Conservation (phyloP, 2,113 vertebrate genomes). For the Pelusios castaneus region DNA sequence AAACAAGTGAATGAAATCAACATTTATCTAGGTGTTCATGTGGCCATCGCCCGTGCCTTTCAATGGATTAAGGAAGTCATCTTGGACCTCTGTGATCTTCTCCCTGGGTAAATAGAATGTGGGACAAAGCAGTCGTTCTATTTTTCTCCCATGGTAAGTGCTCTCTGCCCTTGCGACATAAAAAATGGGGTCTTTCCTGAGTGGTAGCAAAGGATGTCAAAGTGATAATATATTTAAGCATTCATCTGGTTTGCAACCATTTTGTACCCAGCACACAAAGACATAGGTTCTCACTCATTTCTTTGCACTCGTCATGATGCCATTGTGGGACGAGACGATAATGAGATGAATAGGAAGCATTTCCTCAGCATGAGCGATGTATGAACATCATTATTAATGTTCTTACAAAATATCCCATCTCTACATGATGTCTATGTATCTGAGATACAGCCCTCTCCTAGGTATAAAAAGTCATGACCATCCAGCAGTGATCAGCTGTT, state of each 20-base stretch:
- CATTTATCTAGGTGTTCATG: slow-evolving; percentile 61
- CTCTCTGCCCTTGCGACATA: slow-evolving; percentile 70
- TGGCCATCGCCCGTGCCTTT: slow-evolving; percentile 53
- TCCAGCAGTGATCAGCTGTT: slow-evolving; percentile 73
- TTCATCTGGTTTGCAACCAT: slow-evolving; percentile 70
- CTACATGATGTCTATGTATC: slow-evolving; percentile 73
- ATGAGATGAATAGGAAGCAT: slow-evolving; percentile 77
- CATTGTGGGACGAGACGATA: slow-evolving; percentile 75
- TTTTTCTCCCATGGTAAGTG: slow-evolving; percentile 68
- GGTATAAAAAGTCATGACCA: slow-evolving; percentile 67
- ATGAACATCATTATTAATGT: slow-evolving; percentile 77
- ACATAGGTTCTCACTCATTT: slow-evolving; percentile 63
- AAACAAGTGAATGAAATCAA: slow-evolving; percentile 31
- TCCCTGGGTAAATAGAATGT: slow-evolving; percentile 43
- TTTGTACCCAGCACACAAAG: slow-evolving; percentile 69
- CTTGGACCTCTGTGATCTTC: slow-evolving; percentile 56
- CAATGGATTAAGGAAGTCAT: slow-evolving; percentile 39
- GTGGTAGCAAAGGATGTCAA: slow-evolving; percentile 54
- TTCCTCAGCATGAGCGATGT: slow-evolving; percentile 74
- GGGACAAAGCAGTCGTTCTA: slow-evolving; percentile 61
- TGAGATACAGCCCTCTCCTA: slow-evolving; percentile 69
- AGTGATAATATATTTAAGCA: slow-evolving; percentile 60
- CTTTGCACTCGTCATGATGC: slow-evolving; percentile 71
- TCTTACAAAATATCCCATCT: slow-evolving; percentile 72
- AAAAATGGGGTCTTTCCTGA: slow-evolving; percentile 68